A percentile compares a stretch with the other conserved stretches of the same genome.
Conservation (phyloP, 1,140 invertebrate genomes). For the Drosophila insularis region DNA sequence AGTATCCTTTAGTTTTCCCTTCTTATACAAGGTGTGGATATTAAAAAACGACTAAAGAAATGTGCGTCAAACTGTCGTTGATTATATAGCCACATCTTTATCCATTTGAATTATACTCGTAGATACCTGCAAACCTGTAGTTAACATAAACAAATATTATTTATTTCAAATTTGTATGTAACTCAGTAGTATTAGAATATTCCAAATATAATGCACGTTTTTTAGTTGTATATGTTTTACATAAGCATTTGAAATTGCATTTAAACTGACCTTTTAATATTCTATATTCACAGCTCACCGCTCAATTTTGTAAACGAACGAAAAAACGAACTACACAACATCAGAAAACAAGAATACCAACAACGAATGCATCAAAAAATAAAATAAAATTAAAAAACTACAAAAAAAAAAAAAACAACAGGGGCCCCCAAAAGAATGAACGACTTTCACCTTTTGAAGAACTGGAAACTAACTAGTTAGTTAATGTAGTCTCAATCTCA, state of each 20-base stretch:
- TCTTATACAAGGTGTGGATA: background rate
- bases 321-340: conserved; percentile 65
- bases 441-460: conserved; percentile 41
- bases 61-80: background rate
- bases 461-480: conserved; percentile 34
- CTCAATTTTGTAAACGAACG: conserved; percentile 81
- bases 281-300: conserved; percentile 58
- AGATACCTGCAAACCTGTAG: conserved; percentile 18
- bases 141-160: conserved; percentile 6
- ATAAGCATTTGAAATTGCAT: background rate
- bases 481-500: conserved; percentile 51
- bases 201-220: background rate
- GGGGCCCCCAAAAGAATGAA: conserved; percentile 58
- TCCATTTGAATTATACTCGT: background rate
- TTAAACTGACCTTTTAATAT: background rate
- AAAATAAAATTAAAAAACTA: background rate
- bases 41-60: background rate
- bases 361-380: conserved; percentile 70
- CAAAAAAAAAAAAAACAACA: background rate
- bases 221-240: conserved; percentile 37
- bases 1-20: conserved; percentile 34
- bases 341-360: conserved; percentile 47
- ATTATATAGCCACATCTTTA: background rate
- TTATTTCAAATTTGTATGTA: conserved; percentile 18
- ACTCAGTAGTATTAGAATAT: conserved; percentile 13